phyloP scores from a whole-genome alignment of 2,113 vertebrate species.

The Otocyon megalotis region DNA sequence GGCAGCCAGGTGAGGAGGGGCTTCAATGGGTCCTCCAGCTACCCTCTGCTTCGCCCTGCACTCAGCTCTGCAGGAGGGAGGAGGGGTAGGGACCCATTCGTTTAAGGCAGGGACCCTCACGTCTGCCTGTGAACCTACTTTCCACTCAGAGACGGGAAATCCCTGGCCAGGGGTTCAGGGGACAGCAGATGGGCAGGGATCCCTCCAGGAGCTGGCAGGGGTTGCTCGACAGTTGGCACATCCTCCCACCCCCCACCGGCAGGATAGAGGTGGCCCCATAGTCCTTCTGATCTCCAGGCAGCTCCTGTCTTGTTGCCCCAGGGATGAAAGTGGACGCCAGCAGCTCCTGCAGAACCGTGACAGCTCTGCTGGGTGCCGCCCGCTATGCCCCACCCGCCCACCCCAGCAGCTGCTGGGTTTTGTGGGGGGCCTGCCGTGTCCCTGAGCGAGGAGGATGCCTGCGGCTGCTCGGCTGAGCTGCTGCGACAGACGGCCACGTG shows the following conservation, averaged over 20 bases:
- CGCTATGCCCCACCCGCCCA: accelerated
- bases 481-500: not conserved
- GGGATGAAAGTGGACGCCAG: not conserved
- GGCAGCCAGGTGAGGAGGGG: not conserved
- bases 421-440: not conserved
- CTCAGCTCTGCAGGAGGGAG: not conserved
- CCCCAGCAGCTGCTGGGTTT: accelerated
- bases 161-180: not conserved
- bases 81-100: accelerated
- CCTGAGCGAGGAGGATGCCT: not conserved
- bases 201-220: not conserved
- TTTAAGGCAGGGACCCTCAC: not conserved
- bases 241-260: not conserved
- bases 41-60: too few species aligned
- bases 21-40: not conserved
- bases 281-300: not conserved
- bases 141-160: not conserved
- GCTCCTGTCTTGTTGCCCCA: not conserved
- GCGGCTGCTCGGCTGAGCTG: not conserved
- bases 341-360: not conserved
- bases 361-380: not conserved
- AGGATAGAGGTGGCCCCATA: not conserved
- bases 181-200: not conserved
- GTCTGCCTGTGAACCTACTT: not conserved
- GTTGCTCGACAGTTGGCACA: not conserved